Conservation (phyloP, 1,140 invertebrate species). For the Lordiphosa mommai region DNA sequence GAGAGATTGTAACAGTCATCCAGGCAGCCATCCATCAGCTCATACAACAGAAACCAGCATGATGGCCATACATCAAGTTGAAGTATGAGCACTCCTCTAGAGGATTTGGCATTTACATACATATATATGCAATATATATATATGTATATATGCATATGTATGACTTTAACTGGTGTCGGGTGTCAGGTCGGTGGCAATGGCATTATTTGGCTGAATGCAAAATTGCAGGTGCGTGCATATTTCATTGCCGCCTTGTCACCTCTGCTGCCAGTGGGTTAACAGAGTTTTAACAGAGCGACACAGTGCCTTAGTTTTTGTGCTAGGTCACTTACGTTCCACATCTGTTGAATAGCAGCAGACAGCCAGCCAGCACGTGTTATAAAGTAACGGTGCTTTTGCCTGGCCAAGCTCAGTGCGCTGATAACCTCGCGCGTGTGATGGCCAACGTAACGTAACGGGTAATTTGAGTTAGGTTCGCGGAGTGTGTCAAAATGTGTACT, state of each 20-base stretch:
- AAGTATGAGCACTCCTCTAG: slow-evolving; percentile 45
- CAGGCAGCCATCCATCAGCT: slow-evolving; percentile 7
- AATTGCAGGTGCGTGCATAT: slow-evolving; percentile 63
- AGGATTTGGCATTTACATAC: slow-evolving; percentile 27
- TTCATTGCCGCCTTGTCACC: slow-evolving; percentile 39
- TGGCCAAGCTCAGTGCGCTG: slow-evolving; percentile 46
- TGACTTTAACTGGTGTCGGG: slow-evolving; percentile 58
- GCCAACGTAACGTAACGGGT: slow-evolving; percentile 33
- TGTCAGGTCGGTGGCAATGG: slow-evolving; percentile 53
- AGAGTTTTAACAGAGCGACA: slow-evolving; percentile 46
- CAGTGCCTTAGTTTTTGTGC: slow-evolving; percentile 55
- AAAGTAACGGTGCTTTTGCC: slow-evolving; percentile 44
- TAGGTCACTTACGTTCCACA: slow-evolving; percentile 72
- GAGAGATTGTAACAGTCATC: slow-evolving; percentile 11
- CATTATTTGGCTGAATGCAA: slow-evolving; percentile 26
- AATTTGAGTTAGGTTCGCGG: background rate
- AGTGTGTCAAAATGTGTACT: slow-evolving; percentile 13
- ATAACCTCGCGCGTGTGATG: slow-evolving; percentile 34
- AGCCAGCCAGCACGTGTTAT: slow-evolving; percentile 41
- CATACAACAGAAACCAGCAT: slow-evolving; percentile 5
- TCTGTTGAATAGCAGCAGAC: slow-evolving; percentile 22
- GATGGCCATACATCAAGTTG: slow-evolving; percentile 68
- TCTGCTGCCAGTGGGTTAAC: slow-evolving; percentile 4
- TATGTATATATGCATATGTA: slow-evolving; percentile 18
- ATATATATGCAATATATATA: slow-evolving; percentile 20